A percentile compares a stretch with the other conserved stretches of the same genome.
Conservation (phyloP, 2,797 vertebrate species). For the Cirrhinus mrigala region DNA sequence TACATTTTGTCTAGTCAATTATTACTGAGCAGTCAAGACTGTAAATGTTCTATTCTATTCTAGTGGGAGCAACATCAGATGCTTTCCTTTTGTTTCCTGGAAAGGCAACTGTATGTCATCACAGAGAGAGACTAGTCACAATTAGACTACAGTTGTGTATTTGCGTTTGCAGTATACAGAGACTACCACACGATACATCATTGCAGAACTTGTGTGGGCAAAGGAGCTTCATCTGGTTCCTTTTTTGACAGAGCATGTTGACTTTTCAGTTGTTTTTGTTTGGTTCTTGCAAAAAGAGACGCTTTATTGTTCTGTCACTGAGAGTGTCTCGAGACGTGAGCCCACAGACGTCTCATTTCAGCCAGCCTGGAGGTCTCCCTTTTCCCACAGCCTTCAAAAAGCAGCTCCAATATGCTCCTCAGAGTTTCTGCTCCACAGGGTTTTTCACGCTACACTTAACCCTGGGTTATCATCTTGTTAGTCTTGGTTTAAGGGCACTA, state of each 20-base stretch:
- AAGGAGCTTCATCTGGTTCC: background rate
- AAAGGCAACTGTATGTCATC: conserved; percentile 44
- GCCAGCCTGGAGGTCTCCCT: background rate
- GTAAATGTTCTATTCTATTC: conserved; percentile 22
- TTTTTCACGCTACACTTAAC: background rate
- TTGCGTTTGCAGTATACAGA: conserved; percentile 46
- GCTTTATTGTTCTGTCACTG: conserved; percentile 33
- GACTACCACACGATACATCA: conserved; percentile 27
- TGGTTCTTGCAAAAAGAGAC: conserved; percentile 12
- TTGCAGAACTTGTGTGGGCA: conserved; percentile 32
- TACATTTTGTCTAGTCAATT: conserved; percentile 56
- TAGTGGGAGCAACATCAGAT: conserved; percentile 21
- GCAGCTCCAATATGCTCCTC: background rate
- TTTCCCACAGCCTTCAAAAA: conserved; percentile 37
- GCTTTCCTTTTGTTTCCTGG: conserved; percentile 28
- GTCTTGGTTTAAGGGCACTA: background rate
- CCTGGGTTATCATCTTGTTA: conserved; percentile 3
- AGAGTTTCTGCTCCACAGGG: background rate
- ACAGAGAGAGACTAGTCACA: conserved; percentile 12
- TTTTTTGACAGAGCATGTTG: conserved; percentile 10
- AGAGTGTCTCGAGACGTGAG: conserved; percentile 16
- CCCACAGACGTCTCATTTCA: conserved; percentile 37
- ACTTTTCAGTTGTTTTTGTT: conserved; percentile 41
- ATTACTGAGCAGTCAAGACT: conserved; percentile 47
- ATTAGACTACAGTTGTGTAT: conserved; percentile 22